Evolutionary conservation across 2,113 vertebrate genomes (phyloP).

Genomic region (Myrmecobius fasciatus): DNA sequence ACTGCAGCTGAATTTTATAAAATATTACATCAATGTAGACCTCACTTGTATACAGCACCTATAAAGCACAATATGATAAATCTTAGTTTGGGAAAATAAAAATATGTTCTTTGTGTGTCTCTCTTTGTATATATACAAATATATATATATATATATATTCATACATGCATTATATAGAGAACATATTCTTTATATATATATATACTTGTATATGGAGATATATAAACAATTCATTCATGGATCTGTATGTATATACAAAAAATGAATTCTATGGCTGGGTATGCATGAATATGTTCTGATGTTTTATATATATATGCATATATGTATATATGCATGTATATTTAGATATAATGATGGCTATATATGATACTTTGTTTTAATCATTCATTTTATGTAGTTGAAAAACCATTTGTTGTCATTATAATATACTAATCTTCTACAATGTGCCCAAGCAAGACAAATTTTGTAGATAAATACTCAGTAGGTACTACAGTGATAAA

Average conservation of each 20-base stretch:
- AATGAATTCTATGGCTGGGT: neutral
- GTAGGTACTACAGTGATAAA: neutral
- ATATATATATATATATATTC: neutral
- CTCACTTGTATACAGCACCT: neutral
- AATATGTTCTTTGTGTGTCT: neutral
- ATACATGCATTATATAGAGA: neutral
- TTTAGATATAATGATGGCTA: neutral
- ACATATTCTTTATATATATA: neutral
- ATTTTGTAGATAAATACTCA: slow-evolving; percentile 39
- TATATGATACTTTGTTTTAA: neutral
- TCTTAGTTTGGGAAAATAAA: neutral
- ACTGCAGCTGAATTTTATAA: neutral
- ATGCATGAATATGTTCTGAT: neutral
- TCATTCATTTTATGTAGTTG: neutral
- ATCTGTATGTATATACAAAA: neutral
- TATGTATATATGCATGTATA: neutral
- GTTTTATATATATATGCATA: neutral
- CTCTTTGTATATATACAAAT: neutral
- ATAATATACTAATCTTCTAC: neutral
- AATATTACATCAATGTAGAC: neutral
- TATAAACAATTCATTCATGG: neutral
- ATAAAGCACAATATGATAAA: neutral
- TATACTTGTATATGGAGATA: neutral
- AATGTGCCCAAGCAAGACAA: slow-evolving; percentile 10
- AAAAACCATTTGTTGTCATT: neutral